Conservation (phyloP, 2,797 vertebrate genomes). For the Diplodus sargus region DNA sequence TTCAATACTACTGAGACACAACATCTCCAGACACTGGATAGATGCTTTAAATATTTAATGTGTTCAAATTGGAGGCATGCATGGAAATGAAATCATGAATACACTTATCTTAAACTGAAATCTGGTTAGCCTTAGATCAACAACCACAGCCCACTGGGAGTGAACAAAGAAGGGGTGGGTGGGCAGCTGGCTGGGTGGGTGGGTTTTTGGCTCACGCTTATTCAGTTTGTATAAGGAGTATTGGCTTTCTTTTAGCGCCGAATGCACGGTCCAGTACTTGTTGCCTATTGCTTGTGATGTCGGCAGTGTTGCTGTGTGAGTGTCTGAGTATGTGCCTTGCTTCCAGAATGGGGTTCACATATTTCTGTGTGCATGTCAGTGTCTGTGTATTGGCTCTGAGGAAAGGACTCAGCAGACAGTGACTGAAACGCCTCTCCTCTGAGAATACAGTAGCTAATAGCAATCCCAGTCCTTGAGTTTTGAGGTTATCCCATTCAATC, state of each 20-base stretch:
- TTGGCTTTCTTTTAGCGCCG: slow-evolving; percentile 48
- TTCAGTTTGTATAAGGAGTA: slow-evolving; percentile 44
- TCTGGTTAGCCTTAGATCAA: slow-evolving; percentile 73
- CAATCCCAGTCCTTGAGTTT: slow-evolving; percentile 75
- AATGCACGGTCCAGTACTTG: slow-evolving; percentile 42
- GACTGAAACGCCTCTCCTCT: slow-evolving; percentile 68
- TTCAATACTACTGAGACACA: slow-evolving; percentile 58
- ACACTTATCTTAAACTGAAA: slow-evolving; percentile 75
- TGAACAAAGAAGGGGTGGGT: slow-evolving; percentile 6
- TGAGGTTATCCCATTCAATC: slow-evolving; percentile 80
- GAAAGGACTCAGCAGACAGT: slow-evolving; percentile 71
- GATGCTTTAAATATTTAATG: slow-evolving; percentile 78
- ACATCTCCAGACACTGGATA: slow-evolving; percentile 53
- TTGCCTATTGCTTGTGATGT: slow-evolving; percentile 51
- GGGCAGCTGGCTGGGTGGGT: too few relatives aligned
- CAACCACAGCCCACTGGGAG: slow-evolving; percentile 62
- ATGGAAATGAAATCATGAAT: slow-evolving; percentile 86
- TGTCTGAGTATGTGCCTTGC: slow-evolving; percentile 55
- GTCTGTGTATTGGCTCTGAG: slow-evolving; percentile 59
- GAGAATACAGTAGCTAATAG: slow-evolving; percentile 74
- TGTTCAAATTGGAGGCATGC: slow-evolving; percentile 77
- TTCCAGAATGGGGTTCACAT: slow-evolving; percentile 57
- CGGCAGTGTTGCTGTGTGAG: slow-evolving; percentile 28
- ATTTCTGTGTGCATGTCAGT: slow-evolving; percentile 58
- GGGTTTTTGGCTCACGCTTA: slow-evolving; percentile 29